Evolutionary conservation across 2,888 invertebrate genomes (phyloP), one percentile per base, ranked within the genome.

Genomic region (Aleiodes leptofemur): DNA sequence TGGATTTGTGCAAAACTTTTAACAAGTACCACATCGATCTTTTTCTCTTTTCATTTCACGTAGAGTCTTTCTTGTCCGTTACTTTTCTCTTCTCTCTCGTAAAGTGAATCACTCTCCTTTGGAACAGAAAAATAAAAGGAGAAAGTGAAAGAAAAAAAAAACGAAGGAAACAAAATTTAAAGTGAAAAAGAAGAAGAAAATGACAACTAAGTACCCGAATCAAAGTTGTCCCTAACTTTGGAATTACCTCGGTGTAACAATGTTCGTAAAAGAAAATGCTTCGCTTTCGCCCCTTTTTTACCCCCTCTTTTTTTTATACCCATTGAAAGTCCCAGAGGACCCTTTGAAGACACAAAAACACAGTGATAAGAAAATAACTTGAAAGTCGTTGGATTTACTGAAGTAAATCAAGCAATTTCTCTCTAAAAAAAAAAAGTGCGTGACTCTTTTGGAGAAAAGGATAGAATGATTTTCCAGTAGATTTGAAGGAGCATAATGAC

Each of bases 221-320:
- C 50, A 48, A 59, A 59, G 34, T 59, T 59, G 34, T 59, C 59
- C 34, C 59, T 34, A 59, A 59, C 59, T 59, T 59, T 34, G 34
- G 59, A 59, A 31, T 59, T 59, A 59, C 34, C 34, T 38, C 59
- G 34, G n/a, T n/a, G 59, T 59, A 59, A 59, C 59, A 34, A 34
- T 59, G 34, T 59, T 59, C 14, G 34, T n/a, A 13, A 38, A 59
- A n/a, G 59, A 59, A 59, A 59, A 59, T 59, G n/a, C 59, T 31
- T 23, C 48, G 23, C 23, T 53, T 53, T 48, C 8, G 13, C 23
- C 11, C 38, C 8, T 2, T 16, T n/a, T n/a, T n/a, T n/a, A n/a
- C n/a, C n/a, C n/a, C 23, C 11, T 14, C 8, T 2, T 16, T 14
- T 4, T 64, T 43, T 64, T 43, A 64, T 64, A 38, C 14, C 16